Percentiles rank a stretch among this genome's conserved stretches.
Conservation (phyloP, 2,113 vertebrate species). For the Pangasianodon gigas region DNA sequence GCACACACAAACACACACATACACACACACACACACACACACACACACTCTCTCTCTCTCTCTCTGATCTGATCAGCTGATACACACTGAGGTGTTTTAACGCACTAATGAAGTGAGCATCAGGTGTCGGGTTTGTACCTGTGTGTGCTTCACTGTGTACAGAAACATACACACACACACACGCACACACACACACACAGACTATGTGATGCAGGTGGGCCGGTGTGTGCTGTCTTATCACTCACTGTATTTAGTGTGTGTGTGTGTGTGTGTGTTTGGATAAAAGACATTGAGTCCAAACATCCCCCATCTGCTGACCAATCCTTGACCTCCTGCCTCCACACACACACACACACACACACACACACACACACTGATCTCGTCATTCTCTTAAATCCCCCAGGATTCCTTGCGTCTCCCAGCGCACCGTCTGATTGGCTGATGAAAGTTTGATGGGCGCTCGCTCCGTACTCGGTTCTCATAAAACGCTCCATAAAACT, state of each 20-base stretch:
- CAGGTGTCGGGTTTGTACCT: not conserved
- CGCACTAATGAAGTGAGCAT: not conserved
- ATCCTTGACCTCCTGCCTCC: conserved; percentile 65
- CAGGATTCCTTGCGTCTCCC: conserved; percentile 45
- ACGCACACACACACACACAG: not conserved
- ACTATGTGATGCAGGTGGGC: conserved; percentile 54
- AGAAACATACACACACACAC: not conserved
- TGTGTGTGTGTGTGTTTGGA: conserved; percentile 17
- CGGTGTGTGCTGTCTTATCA: conserved; percentile 54
- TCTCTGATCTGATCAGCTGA: not conserved
- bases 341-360: conserved; percentile 39
- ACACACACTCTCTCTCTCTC: not conserved
- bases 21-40: not conserved
- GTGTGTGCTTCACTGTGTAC: not conserved
- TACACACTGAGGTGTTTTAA: not conserved
- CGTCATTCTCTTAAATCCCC: conserved; percentile 22
- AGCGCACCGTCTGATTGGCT: conserved; percentile 62
- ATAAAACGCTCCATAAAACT: conserved; percentile 70
- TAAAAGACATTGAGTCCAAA: conserved; percentile 64
- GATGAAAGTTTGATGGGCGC: conserved; percentile 71
- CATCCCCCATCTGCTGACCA: conserved; percentile 77
- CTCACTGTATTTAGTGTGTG: not conserved
- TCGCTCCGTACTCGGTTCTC: conserved; percentile 60
- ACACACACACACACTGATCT: conserved; percentile 14
- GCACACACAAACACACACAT: too few relatives aligned